Percentiles rank a stretch among this genome's conserved stretches.
Evolutionary conservation across 2,797 vertebrate genomes (phyloP).

Genomic region (Sitta carolinensis): DNA sequence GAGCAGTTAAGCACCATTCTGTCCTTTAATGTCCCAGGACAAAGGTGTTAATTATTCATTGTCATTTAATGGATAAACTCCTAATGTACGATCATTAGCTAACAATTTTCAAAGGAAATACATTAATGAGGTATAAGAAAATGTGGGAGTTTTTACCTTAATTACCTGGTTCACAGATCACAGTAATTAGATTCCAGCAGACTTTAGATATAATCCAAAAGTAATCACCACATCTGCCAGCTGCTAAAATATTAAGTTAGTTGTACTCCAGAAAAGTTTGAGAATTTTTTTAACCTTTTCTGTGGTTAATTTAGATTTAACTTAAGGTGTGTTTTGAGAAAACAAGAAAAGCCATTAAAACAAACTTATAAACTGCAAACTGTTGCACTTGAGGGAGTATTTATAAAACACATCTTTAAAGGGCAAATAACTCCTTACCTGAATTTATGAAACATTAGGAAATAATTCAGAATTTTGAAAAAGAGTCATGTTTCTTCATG

Average conservation of each 20-base stretch:
- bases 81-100: conserved; percentile 65
- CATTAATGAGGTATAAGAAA: conserved; percentile 70
- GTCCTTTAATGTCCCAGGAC: conserved; percentile 53
- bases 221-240: conserved; percentile 72
- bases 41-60: conserved; percentile 62
- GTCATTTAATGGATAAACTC: conserved; percentile 61
- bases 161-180: conserved; percentile 76
- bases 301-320: conserved; percentile 25
- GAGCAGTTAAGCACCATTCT: conserved; percentile 34
- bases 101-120: conserved; percentile 72
- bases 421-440: neutral
- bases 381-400: neutral
- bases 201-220: conserved; percentile 69
- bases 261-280: conserved; percentile 53
- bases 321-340: neutral
- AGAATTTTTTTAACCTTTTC: conserved; percentile 11
- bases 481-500: neutral
- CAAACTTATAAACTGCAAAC: neutral
- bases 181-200: conserved; percentile 73
- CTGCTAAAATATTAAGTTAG: conserved; percentile 67
- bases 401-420: neutral
- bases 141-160: conserved; percentile 66
- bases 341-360: neutral
- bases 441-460: neutral
- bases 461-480: neutral